Base-by-base conservation (phyloP, 1,140 invertebrate species). In the Amphibalanus amphitrite region DNA sequence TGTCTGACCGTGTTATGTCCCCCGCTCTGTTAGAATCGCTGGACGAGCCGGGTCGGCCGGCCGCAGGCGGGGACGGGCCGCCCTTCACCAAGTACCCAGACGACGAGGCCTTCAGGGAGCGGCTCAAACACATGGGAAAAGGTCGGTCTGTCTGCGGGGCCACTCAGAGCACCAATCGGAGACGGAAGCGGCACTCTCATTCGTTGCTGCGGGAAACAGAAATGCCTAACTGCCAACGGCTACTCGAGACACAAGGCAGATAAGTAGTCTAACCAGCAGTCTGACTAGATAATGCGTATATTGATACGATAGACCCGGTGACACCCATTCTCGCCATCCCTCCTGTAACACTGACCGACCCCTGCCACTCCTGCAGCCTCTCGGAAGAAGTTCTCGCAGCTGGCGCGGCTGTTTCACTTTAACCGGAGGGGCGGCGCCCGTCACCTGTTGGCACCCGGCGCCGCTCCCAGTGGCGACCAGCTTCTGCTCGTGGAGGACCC, bases 311-410 rank as follows among this genome's bases (percentile, higher is more conserved):
- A 38, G 38, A 38, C 6, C 38, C 38, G 38, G 17, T 6, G 38
- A 6, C 38, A 38, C 38, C 38, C 64, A 20, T 71, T 29, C 29
- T 20, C 20, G 17, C 10, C 64, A 1, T 23, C 20, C 38, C 20
- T 70, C 0, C 68, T 20, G 26, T 0, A 25, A 15, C 6, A 23
- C 69, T 28, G 15, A 25, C 20, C 3, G 6, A 71, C 28, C 8
- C 28, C 70, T 29, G 40, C 38, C 15, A 10, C 64, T 30, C 28
- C 70, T 69, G 67, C 74, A 76, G 75, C 75, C 20, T 76, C 75
- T 28, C 73, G 75, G 67, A 74, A 74, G 71, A 76, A 76, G 69
- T 76, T 76, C 73, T 73, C 75, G 8, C 75, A 76, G 71, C 74
- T 76, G 25, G 75, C 75, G 10, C 73, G 74, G 38, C 74, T 76